These are phyloP conservation scores for Campopleginae sp. DNA, from an alignment of 2,888 invertebrate species.

Conservation along the genomic window DNA sequence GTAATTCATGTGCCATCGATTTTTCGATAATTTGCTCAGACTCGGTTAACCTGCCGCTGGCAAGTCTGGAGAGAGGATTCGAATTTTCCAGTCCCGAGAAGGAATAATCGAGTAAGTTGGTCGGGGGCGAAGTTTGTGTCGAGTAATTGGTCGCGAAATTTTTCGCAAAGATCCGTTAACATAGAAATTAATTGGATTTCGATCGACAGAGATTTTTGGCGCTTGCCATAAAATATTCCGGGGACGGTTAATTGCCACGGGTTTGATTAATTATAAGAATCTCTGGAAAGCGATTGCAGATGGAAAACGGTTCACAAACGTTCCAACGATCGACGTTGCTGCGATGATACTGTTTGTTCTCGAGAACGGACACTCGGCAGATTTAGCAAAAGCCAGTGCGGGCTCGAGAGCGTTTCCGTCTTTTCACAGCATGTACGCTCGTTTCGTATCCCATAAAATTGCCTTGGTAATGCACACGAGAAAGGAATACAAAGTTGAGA, in stretches of 20 bases:
- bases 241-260: background rate
- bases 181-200: no score
- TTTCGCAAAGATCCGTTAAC: no score
- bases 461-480: slow-evolving; percentile 26
- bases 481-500: slow-evolving; percentile 52
- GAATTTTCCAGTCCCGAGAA: no score
- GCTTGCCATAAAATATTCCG: background rate
- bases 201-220: no score
- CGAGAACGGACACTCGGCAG: background rate
- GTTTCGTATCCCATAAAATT: slow-evolving; percentile 51
- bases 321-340: background rate
- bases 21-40: no score
- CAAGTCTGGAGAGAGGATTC: no score
- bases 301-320: background rate
- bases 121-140: no score
- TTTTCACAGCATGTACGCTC: slow-evolving; percentile 42
- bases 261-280: background rate
- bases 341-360: background rate
- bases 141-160: no score
- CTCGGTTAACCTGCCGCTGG: no score
- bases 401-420: background rate
- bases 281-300: background rate
- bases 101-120: no score
- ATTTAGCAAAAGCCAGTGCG: background rate
- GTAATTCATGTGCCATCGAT: no score